Conservation (phyloP, 2,888 invertebrate species). For the Acleris literana region DNA sequence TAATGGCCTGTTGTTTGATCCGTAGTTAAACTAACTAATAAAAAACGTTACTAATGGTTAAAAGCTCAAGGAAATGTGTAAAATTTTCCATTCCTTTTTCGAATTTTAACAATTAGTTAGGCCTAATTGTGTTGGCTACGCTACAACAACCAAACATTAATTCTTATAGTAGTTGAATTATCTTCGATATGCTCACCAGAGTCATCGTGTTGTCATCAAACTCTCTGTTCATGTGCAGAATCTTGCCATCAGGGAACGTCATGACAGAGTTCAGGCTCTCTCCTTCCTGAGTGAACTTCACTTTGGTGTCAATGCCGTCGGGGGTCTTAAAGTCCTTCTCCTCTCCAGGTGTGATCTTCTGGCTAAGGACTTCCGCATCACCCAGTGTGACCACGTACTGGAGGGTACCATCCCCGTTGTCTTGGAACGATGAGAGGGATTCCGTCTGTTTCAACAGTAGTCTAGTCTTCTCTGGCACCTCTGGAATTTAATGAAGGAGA, state of each 20-base stretch:
- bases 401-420: conserved; percentile 39
- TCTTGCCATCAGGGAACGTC: conserved; percentile 35
- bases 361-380: conserved; percentile 31
- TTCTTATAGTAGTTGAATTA: too few species aligned
- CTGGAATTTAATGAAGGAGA: conserved; percentile 15
- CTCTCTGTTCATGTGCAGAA: conserved; percentile 33
- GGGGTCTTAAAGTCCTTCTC: conserved; percentile 39
- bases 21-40: too few species aligned
- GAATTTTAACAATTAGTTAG: too few species aligned
- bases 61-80: too few species aligned
- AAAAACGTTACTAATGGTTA: too few species aligned
- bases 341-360: conserved; percentile 28
- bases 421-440: conserved; percentile 28
- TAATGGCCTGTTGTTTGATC: too few species aligned
- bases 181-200: conserved; percentile 32
- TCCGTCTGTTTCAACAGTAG: conserved; percentile 32
- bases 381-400: conserved; percentile 33
- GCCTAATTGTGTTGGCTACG: too few species aligned
- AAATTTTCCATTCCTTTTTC: too few species aligned
- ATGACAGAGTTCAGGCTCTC: conserved; percentile 34
- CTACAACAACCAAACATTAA: too few species aligned
- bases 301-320: conserved; percentile 37
- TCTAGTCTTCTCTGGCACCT: conserved; percentile 33
- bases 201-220: conserved; percentile 35
- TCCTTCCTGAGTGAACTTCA: conserved; percentile 36